Conservation (phyloP, 2,113 vertebrate genomes). For the Perccottus glenii region DNA sequence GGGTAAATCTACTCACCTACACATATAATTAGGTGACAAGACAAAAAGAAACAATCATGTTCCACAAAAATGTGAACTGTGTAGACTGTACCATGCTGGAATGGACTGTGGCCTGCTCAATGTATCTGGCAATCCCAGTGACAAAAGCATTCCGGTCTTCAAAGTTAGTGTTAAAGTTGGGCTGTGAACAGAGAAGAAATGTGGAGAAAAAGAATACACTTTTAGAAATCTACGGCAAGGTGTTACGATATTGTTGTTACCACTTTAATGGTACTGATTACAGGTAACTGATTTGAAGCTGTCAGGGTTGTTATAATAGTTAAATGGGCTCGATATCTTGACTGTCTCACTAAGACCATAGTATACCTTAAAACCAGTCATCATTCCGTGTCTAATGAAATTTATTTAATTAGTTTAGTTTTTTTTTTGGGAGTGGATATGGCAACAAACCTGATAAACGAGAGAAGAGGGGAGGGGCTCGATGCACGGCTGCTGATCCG, state of each 20-base stretch:
- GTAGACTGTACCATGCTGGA: constrained; percentile 89
- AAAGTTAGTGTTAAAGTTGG: constrained; percentile 99
- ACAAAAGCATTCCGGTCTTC: constrained; percentile 99
- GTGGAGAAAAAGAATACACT: no score
- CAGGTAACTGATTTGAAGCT: no score
- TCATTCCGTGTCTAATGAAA: no score
- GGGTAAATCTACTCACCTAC: constrained; percentile 1
- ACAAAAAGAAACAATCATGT: background rate
- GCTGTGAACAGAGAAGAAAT: constrained; percentile 75
- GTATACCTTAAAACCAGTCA: no score
- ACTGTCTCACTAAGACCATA: no score
- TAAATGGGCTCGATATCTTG: no score
- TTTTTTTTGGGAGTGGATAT: no score
- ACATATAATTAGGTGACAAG: background rate
- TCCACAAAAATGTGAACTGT: background rate
- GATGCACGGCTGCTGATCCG: constrained; percentile 97
- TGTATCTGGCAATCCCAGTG: constrained; percentile 97
- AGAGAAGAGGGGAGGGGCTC: constrained; percentile 95
- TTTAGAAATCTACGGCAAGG: no score
- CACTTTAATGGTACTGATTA: no score
- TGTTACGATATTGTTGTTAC: no score
- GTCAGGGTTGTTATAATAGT: no score
- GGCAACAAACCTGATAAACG: constrained; percentile 89
- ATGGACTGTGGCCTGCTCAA: constrained; percentile 97
- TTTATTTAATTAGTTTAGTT: no score